Evolutionary conservation across 1,140 invertebrate species (phyloP).

Genomic region (Plodia interpunctella): DNA sequence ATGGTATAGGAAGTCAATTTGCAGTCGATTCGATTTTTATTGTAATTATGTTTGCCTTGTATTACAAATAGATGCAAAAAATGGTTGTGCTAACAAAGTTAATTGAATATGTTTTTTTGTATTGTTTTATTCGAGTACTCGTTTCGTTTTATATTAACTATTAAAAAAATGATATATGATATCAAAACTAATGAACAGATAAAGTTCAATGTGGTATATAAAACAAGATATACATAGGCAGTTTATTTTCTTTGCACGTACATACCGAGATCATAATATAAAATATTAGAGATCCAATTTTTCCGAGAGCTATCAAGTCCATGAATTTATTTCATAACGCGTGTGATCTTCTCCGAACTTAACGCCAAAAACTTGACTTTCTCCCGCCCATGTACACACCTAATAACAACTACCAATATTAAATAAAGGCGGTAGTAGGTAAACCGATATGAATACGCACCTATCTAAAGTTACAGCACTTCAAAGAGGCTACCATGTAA

Average conservation of each 20-base stretch:
- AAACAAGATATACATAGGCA: too few species aligned
- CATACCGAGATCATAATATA: not conserved
- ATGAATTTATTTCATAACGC: not conserved
- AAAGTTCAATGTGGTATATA: too few species aligned
- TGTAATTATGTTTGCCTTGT: constrained; percentile 32
- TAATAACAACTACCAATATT: constrained; percentile 33
- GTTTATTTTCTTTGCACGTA: too few species aligned
- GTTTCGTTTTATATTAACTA: too few species aligned
- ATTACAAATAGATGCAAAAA: constrained; percentile 14
- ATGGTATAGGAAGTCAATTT: constrained; percentile 56
- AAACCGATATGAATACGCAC: constrained; percentile 51
- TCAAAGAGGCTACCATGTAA: constrained; percentile 67
- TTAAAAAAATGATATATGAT: too few species aligned
- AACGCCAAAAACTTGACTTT: constrained; percentile 36
- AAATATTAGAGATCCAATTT: constrained; percentile 1
- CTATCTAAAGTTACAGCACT: constrained; percentile 45
- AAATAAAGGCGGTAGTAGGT: constrained; percentile 36
- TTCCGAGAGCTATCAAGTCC: not conserved
- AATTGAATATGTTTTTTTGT: too few species aligned
- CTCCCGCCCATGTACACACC: constrained; percentile 45
- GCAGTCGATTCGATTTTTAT: constrained; percentile 58
- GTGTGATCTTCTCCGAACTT: not conserved
- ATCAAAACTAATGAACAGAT: too few species aligned
- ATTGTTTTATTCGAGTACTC: too few species aligned
- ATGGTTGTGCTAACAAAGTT: not conserved